Evolutionary conservation across 2,797 vertebrate genomes (phyloP).

Genomic region (Myotis pilosus): DNA sequence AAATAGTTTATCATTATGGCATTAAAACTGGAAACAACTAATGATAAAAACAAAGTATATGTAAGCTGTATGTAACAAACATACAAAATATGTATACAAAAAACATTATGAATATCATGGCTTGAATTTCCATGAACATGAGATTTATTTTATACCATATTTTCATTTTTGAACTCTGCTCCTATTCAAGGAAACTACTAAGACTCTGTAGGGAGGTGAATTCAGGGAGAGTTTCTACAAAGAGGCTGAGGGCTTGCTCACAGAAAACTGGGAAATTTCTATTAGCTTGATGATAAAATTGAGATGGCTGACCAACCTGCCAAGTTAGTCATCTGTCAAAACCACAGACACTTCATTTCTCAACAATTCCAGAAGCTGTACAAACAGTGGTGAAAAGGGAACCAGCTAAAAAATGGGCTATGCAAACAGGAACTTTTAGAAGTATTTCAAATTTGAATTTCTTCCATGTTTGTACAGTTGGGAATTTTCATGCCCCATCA

Average conservation of each 20-base stretch:
- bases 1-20: not conserved
- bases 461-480: constrained; percentile 83
- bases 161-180: constrained; percentile 61
- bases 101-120: not conserved
- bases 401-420: constrained; percentile 79
- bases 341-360: constrained; percentile 76
- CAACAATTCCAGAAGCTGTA: constrained; percentile 80
- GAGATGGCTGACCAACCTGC: constrained; percentile 74
- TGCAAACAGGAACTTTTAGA: constrained; percentile 83
- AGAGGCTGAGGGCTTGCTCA: constrained; percentile 64
- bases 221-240: constrained; percentile 74
- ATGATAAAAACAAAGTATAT: not conserved
- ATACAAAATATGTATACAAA: constrained; percentile 9
- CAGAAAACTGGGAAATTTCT: constrained; percentile 80
- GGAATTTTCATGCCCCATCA: constrained; percentile 77
- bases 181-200: constrained; percentile 71
- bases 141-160: constrained; percentile 27
- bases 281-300: constrained; percentile 78
- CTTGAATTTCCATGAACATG: not conserved
- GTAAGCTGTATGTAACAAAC: not conserved
- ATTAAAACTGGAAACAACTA: constrained; percentile 39
- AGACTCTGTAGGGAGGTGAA: constrained; percentile 60
- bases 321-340: constrained; percentile 84
- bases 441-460: constrained; percentile 84
- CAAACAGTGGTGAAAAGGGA: constrained; percentile 79